These are phyloP conservation scores for Argynnis bischoffii DNA, from an alignment of 2,888 invertebrate species.

Conservation along the genomic window DNA sequence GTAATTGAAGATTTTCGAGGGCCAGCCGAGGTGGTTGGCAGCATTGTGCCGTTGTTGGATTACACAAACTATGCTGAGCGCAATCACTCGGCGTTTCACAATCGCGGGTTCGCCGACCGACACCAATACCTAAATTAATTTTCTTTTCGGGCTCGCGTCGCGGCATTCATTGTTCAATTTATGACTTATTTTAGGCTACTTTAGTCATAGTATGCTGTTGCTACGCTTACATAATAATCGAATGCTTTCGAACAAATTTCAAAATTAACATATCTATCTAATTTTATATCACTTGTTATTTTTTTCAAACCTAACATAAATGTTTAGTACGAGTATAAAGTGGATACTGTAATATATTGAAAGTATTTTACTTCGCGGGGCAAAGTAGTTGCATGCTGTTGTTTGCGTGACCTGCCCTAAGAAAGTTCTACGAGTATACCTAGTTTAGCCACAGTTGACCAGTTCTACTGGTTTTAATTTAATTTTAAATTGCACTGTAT, in stretches of 20 bases:
- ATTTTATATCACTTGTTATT: no score
- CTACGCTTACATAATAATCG: not conserved
- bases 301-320: no score
- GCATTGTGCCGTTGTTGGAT: conserved; percentile 68
- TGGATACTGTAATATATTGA: conserved; percentile 3
- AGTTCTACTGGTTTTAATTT: conserved; percentile 37
- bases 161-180: conserved; percentile 74
- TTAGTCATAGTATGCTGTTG: not conserved
- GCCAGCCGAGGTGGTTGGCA: conserved; percentile 62
- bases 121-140: conserved; percentile 82
- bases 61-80: conserved; percentile 77
- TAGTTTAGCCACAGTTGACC: conserved; percentile 40
- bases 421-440: conserved; percentile 42
- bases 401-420: conserved; percentile 45
- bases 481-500: conserved; percentile 23
- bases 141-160: conserved; percentile 74
- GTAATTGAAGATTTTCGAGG: conserved; percentile 73
- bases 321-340: not conserved
- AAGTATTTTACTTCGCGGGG: conserved; percentile 13
- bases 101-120: conserved; percentile 77
- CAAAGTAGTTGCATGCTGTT: conserved; percentile 36
- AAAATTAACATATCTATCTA: no score
- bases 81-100: conserved; percentile 78
- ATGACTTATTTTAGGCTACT: conserved; percentile 62
- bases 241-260: not conserved